Evolutionary conservation across 2,113 vertebrate species (phyloP).

Genomic region (Dicentrarchus labrax): DNA sequence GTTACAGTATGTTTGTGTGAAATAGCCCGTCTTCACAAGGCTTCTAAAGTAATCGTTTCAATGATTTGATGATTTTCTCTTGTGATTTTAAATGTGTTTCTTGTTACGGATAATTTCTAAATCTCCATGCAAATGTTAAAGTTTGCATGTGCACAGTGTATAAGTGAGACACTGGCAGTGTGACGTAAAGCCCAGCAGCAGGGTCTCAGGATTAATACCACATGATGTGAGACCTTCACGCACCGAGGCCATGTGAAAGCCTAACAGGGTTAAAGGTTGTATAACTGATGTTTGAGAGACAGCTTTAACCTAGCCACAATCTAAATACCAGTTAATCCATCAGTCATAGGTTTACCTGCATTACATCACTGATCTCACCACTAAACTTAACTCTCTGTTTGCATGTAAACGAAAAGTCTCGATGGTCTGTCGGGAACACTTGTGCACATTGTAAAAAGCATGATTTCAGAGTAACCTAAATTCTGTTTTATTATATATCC

Average conservation of each 20-base stretch:
- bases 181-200: slow-evolving; percentile 15
- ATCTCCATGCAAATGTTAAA: neutral
- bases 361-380: slow-evolving; percentile 41
- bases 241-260: neutral
- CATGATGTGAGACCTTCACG: slow-evolving; percentile 6
- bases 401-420: neutral
- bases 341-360: slow-evolving; percentile 31
- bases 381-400: neutral
- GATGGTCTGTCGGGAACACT: no score
- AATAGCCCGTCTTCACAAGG: neutral
- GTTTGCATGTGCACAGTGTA: neutral
- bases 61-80: neutral
- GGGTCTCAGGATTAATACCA: slow-evolving; percentile 15
- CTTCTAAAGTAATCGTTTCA: neutral
- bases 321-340: slow-evolving; percentile 56
- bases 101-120: neutral
- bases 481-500: neutral
- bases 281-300: slow-evolving; percentile 47
- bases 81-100: neutral
- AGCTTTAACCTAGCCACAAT: slow-evolving; percentile 31
- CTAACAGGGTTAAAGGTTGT: slow-evolving; percentile 61
- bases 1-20: neutral
- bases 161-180: neutral
- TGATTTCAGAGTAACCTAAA: neutral
- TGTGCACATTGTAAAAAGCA: neutral